A percentile compares a stretch with the other conserved stretches of the same genome.
phyloP scores from a whole-genome alignment of 2,888 invertebrate species.

The Argyra leucocephala region DNA sequence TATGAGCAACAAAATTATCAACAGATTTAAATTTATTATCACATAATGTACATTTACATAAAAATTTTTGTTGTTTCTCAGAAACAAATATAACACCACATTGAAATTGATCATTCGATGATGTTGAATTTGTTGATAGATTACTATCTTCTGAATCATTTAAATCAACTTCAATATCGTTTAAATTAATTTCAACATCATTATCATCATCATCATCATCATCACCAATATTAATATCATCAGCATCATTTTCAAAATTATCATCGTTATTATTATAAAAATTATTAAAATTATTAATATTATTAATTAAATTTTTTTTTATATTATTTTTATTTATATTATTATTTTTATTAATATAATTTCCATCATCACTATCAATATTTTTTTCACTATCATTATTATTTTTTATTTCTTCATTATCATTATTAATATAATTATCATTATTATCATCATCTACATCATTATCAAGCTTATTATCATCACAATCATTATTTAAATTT shows the following conservation, averaged over 20 bases:
- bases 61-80: constrained; percentile 3
- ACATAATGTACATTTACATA: constrained; percentile 4
- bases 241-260: not conserved
- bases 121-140: not conserved
- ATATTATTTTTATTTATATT: not conserved
- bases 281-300: not conserved
- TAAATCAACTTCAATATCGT: not conserved
- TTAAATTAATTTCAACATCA: not conserved
- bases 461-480: not conserved
- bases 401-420: no score
- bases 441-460: not conserved
- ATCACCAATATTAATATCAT: not conserved
- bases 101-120: not conserved
- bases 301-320: not conserved
- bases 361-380: not conserved
- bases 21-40: constrained; percentile 3
- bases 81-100: constrained; percentile 3
- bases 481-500: not conserved
- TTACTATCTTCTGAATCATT: not conserved
- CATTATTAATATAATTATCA: not conserved
- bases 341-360: not conserved
- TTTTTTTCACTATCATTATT: not conserved
- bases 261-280: not conserved
- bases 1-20: constrained; percentile 6
- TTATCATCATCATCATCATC: not conserved